Percentiles rank a stretch among this genome's conserved stretches.
These are phyloP conservation scores for Tribolium madens DNA, from an alignment of 1,140 invertebrate species.

Conservation along the genomic window DNA sequence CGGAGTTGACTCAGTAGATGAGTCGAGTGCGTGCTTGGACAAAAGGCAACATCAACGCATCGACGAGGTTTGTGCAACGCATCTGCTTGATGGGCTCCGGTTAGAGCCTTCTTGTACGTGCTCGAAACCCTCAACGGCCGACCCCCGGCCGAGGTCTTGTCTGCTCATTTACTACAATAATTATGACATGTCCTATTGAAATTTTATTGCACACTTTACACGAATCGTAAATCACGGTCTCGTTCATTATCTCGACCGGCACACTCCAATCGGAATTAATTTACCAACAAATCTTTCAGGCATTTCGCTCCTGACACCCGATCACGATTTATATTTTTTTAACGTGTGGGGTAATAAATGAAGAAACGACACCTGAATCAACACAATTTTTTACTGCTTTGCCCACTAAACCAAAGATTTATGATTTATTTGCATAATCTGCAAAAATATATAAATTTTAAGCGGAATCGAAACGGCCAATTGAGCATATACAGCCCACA, in stretches of 20 bases:
- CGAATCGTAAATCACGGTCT: neutral
- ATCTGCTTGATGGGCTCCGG: conserved; percentile 17
- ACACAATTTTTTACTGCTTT: neutral
- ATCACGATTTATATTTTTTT: neutral
- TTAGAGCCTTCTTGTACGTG: conserved; percentile 7
- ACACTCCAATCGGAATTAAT: neutral
- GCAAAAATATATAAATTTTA: neutral
- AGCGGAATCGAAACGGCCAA: neutral
- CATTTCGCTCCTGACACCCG: neutral
- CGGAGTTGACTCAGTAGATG: conserved; percentile 61
- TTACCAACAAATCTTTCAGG: neutral
- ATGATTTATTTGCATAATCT: neutral
- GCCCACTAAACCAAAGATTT: neutral
- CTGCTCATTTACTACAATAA: conserved; percentile 4
- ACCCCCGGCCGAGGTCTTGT: neutral
- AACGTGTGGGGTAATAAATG: neutral
- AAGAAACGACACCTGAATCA: neutral
- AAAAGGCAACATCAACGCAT: conserved; percentile 58
- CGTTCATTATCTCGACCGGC: neutral
- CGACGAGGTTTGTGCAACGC: conserved; percentile 11
- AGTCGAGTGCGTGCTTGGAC: conserved; percentile 61
- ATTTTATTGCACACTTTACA: conserved; percentile 2
- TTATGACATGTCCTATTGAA: neutral
- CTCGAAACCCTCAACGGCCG: neutral
- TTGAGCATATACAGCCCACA: neutral